These are phyloP conservation scores for Phorcus lineatus DNA, from an alignment of 2,888 invertebrate genomes.

Conservation along the genomic window DNA sequence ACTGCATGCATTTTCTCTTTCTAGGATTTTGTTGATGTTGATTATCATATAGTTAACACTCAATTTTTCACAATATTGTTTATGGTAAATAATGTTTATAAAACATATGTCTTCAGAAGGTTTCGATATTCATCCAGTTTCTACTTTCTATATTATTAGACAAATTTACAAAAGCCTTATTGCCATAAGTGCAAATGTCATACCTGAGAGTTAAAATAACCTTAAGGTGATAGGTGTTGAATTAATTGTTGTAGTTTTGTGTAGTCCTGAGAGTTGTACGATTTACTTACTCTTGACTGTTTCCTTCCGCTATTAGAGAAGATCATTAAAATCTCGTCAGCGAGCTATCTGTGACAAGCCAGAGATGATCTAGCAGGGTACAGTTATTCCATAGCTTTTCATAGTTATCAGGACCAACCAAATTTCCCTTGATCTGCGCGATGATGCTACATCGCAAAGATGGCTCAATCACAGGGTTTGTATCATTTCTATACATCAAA, in stretches of 20 bases:
- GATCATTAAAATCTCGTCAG: slow-evolving; percentile 62
- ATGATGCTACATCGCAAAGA: slow-evolving; percentile 10
- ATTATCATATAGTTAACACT: too few species aligned
- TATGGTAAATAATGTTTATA: too few species aligned
- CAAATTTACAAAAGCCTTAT: too few species aligned
- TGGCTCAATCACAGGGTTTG: slow-evolving; percentile 7
- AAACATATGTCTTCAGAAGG: too few species aligned
- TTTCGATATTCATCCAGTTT: too few species aligned
- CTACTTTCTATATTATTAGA: too few species aligned
- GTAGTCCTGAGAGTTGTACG: slow-evolving; percentile 22
- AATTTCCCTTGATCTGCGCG: slow-evolving; percentile 15
- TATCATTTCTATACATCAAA: not conserved
- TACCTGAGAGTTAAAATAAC: too few species aligned
- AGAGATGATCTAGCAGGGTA: slow-evolving; percentile 47
- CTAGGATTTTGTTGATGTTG: not conserved
- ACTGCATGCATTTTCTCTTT: not conserved
- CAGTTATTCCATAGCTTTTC: slow-evolving; percentile 37
- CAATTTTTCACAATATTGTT: too few species aligned
- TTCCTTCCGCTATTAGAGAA: slow-evolving; percentile 68
- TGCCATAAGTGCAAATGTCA: too few species aligned
- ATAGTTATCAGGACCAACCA: slow-evolving; percentile 23
- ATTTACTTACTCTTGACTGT: slow-evolving; percentile 59
- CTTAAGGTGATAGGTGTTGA: too few species aligned
- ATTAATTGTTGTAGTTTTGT: slow-evolving; percentile 23
- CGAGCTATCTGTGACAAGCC: slow-evolving; percentile 62